These are phyloP conservation scores for Poecilia latipinna DNA, from an alignment of 2,113 vertebrate species.

Conservation along the genomic window DNA sequence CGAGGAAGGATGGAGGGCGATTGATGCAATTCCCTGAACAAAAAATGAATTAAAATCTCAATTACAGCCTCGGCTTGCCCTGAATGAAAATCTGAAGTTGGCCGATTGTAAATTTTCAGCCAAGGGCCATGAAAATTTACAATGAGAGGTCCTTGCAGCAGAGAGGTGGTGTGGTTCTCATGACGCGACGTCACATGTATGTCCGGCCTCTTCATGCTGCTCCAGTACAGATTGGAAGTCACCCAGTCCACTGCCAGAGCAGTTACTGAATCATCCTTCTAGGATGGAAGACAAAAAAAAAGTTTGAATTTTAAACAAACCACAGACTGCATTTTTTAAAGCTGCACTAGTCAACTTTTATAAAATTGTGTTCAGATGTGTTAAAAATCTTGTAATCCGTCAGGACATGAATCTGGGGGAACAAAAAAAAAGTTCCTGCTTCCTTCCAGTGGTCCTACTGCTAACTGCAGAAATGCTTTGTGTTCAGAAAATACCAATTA, in stretches of 20 bases:
- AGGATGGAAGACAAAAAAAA: not conserved
- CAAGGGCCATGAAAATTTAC: slow-evolving; percentile 20
- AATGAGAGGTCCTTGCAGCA: slow-evolving; percentile 73
- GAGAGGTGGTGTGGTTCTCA: slow-evolving; percentile 61
- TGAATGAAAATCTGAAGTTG: no score
- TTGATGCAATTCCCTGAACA: slow-evolving; percentile 60
- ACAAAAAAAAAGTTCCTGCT: no score
- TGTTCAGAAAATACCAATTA: no score
- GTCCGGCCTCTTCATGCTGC: slow-evolving; percentile 67
- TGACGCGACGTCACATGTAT: slow-evolving; percentile 79
- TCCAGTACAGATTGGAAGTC: slow-evolving; percentile 90
- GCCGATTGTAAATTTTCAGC: no score
- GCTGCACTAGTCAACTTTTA: no score
- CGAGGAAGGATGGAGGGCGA: slow-evolving; percentile 82
- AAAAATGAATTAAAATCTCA: no score
- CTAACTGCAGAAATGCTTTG: no score
- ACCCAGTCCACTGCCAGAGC: slow-evolving; percentile 91
- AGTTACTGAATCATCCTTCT: slow-evolving; percentile 69
- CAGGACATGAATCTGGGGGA: no score
- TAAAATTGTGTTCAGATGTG: no score
- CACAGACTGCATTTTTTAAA: not conserved
- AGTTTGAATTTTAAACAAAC: not conserved
- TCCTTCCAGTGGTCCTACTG: no score
- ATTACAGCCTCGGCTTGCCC: no score
- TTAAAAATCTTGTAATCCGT: no score